Conservation (phyloP, 1,140 invertebrate genomes). For the Drosophila bocqueti region DNA sequence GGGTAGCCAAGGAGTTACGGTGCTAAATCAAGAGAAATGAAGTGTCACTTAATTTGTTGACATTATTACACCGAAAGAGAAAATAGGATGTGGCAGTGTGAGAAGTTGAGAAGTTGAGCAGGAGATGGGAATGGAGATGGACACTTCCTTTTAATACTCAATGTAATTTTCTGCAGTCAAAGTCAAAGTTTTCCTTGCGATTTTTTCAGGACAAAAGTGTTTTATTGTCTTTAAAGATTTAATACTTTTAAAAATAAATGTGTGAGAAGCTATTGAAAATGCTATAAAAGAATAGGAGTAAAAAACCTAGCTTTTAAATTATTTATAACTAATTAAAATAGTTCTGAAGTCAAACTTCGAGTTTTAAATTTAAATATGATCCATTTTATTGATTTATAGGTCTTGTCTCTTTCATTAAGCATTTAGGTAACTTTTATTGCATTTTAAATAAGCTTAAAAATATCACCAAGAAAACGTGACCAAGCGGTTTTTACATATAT, state of each 20-base stretch:
- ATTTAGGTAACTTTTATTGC: neutral
- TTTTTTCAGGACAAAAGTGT: neutral
- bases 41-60: conserved; percentile 85
- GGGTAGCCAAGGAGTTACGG: conserved; percentile 33
- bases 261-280: neutral
- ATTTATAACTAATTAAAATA: neutral
- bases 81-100: neutral
- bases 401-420: neutral
- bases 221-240: too few species aligned
- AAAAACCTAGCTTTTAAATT: neutral
- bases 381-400: too few species aligned
- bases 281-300: neutral
- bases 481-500: too few species aligned
- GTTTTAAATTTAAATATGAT: too few species aligned
- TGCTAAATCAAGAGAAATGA: conserved; percentile 85
- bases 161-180: conserved; percentile 11
- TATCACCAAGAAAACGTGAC: too few species aligned
- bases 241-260: neutral
- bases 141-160: conserved; percentile 14
- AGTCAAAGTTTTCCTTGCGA: neutral
- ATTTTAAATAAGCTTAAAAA: neutral
- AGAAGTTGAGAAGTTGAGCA: neutral
- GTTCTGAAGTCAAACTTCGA: neutral
- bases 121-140: neutral
- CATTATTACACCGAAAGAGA: conserved; percentile 66